These are phyloP conservation scores for Silurus asotus DNA, from an alignment of 2,113 vertebrate species.

Conservation along the genomic window DNA sequence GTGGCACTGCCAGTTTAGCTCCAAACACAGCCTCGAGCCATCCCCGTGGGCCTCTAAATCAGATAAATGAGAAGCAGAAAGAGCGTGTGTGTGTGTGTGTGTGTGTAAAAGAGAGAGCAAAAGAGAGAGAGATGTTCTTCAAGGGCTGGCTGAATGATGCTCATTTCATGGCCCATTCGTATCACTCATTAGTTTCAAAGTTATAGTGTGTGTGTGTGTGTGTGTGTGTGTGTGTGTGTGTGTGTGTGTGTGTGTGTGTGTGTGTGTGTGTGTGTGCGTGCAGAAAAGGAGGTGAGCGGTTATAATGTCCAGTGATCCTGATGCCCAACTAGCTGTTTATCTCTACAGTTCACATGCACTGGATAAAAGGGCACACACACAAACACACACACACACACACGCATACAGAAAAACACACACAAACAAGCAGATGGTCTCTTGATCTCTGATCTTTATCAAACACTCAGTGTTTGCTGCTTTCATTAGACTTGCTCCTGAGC, in stretches of 20 bases:
- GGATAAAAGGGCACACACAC: constrained; percentile 31
- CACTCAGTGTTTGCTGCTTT: neutral
- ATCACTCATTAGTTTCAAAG: constrained; percentile 16
- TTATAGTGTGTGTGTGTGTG: neutral
- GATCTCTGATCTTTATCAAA: constrained; percentile 49
- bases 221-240: constrained; percentile 15
- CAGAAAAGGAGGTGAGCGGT: neutral
- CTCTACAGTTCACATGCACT: constrained; percentile 39
- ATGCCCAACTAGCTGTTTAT: constrained; percentile 47
- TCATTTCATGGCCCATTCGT: constrained; percentile 14
- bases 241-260: constrained; percentile 35
- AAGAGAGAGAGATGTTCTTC: constrained; percentile 15
- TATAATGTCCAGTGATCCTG: constrained; percentile 29
- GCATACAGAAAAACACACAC: constrained; percentile 29
- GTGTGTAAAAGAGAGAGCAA: neutral
- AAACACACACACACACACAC: constrained; percentile 33
- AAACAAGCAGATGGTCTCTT: constrained; percentile 58
- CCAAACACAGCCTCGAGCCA: constrained; percentile 33
- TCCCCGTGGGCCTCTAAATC: constrained; percentile 3
- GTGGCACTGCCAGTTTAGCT: constrained; percentile 36
- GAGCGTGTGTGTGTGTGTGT: constrained; percentile 9
- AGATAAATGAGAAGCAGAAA: constrained; percentile 15
- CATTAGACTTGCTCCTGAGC: neutral
- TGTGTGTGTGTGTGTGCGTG: constrained; percentile 30
- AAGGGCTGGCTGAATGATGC: constrained; percentile 10